Evolutionary conservation across 2,113 vertebrate genomes (phyloP).

Genomic region (Herpailurus yagouaroundi): DNA sequence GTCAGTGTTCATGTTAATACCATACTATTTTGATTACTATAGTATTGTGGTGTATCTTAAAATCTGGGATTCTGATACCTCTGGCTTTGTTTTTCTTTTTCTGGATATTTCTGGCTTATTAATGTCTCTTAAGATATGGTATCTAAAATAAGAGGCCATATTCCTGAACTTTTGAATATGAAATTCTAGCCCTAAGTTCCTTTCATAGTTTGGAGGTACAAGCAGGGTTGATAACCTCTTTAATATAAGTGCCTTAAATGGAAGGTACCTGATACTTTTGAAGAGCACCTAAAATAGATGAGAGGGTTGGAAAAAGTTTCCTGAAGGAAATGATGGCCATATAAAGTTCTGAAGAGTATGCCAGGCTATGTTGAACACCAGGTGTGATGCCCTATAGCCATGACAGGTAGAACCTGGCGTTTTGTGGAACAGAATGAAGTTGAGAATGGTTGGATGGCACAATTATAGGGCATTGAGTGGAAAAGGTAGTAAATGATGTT

Average conservation of each 20-base stretch:
- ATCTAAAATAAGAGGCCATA: background rate
- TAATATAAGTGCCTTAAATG: background rate
- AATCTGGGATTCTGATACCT: background rate
- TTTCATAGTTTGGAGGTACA: background rate
- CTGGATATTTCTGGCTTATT: background rate
- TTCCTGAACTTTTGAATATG: background rate
- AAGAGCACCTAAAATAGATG: background rate
- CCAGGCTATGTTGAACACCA: background rate
- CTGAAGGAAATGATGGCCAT: background rate
- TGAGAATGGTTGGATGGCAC: background rate
- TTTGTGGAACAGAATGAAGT: background rate
- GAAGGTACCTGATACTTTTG: background rate
- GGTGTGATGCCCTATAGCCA: background rate
- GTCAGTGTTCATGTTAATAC: background rate
- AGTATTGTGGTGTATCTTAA: background rate
- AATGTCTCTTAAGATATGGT: background rate
- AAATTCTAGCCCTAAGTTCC: background rate
- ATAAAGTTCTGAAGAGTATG: background rate
- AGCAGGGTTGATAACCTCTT: background rate
- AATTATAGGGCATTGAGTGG: background rate
- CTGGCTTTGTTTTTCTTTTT: background rate
- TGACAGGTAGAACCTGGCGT: background rate
- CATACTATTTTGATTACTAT: background rate
- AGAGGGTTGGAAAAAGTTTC: background rate
- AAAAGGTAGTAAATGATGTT: background rate